Conservation (phyloP, 2,113 vertebrate species). For the Gambusia affinis region DNA sequence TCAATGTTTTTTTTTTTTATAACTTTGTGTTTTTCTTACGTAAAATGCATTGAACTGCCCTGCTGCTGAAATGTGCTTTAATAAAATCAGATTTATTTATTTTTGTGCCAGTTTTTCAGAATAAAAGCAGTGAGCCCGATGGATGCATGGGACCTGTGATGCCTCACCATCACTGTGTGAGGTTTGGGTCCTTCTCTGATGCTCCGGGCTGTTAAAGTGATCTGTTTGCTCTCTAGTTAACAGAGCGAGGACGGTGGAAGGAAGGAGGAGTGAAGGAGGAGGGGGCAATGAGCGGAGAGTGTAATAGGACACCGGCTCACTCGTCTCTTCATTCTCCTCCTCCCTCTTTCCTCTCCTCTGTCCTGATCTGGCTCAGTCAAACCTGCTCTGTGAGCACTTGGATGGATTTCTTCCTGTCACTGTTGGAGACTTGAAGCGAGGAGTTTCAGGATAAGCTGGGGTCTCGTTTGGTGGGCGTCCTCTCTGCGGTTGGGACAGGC, state of each 20-base stretch:
- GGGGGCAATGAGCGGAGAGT: constrained; percentile 56
- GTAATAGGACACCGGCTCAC: constrained; percentile 82
- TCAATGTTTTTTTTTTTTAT: too few relatives aligned
- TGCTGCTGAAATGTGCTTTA: too few relatives aligned
- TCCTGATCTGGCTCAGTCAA: constrained; percentile 63
- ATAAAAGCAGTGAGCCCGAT: constrained; percentile 18
- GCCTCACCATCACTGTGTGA: constrained; percentile 17
- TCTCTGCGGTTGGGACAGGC: constrained; percentile 24
- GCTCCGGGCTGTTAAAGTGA: constrained; percentile 55
- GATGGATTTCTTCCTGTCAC: constrained; percentile 62
- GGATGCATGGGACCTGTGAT: constrained; percentile 35
- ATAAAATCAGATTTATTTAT: too few relatives aligned
- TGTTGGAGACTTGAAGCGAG: constrained; percentile 49
- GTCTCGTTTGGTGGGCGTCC: constrained; percentile 14
- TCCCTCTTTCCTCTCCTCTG: constrained; percentile 48
- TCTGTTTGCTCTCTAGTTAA: constrained; percentile 65
- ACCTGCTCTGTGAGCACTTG: constrained; percentile 60
- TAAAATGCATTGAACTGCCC: too few relatives aligned
- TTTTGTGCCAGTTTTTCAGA: neutral
- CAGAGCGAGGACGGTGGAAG: constrained; percentile 38
- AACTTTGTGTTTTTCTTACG: too few relatives aligned
- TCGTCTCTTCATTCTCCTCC: constrained; percentile 67
- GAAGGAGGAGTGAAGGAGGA: constrained; percentile 27
- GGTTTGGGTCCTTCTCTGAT: constrained; percentile 24
- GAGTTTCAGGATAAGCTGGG: constrained; percentile 6